Conservation (phyloP, 2,888 invertebrate genomes). For the Yponomeuta evonymella region DNA sequence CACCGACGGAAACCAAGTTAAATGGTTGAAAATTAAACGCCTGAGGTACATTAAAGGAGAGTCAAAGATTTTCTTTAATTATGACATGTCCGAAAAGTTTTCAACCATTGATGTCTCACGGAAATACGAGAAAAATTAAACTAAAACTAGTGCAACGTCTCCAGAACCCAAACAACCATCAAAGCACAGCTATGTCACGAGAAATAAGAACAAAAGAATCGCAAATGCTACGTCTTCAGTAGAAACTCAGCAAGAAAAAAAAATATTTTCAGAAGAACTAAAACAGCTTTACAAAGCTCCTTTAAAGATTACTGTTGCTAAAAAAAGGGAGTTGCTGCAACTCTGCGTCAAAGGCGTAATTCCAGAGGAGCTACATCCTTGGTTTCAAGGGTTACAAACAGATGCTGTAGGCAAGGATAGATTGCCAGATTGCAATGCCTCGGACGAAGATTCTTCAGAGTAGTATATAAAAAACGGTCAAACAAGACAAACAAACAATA, state of each 20-base stretch:
- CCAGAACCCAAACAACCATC: not conserved
- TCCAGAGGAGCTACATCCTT: not conserved
- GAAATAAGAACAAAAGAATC: not conserved
- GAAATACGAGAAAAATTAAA: not conserved
- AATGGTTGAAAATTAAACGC: conserved; percentile 1
- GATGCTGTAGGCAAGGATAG: not conserved
- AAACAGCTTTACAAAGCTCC: not conserved
- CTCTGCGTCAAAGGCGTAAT: not conserved
- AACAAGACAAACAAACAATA: too few species aligned
- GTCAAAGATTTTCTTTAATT: conserved; percentile 5
- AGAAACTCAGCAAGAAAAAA: not conserved
- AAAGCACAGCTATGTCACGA: not conserved
- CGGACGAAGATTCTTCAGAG: not conserved
- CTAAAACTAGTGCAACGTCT: not conserved
- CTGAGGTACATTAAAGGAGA: not conserved
- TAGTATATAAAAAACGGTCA: not conserved
- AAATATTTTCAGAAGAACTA: not conserved
- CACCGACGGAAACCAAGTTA: not conserved
- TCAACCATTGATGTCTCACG: not conserved
- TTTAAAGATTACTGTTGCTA: not conserved
- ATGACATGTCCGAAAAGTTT: not conserved
- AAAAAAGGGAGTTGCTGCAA: not conserved
- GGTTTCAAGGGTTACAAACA: not conserved
- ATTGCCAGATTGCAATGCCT: not conserved
- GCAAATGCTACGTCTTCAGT: not conserved